phyloP scores from a whole-genome alignment of 2,888 invertebrate genomes.

The Drosophila dives region DNA sequence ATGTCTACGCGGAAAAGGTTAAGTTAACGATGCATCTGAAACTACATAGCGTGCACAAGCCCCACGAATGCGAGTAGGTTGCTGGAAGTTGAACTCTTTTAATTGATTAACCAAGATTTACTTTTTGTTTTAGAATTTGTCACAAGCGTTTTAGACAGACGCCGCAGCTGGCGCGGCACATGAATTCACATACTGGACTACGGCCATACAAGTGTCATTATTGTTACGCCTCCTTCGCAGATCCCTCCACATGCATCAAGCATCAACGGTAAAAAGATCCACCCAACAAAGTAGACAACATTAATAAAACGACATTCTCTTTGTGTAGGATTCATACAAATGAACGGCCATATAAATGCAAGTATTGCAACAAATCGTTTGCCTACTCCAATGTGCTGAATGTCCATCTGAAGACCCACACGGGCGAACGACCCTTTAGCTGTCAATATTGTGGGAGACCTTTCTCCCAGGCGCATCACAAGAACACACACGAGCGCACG shows the following conservation, averaged over 20 bases:
- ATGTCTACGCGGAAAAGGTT: slow-evolving; percentile 76
- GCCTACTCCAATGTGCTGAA: slow-evolving; percentile 82
- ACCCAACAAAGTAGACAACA: background rate
- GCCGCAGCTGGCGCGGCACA: slow-evolving; percentile 82
- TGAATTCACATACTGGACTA: slow-evolving; percentile 81
- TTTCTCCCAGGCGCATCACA: slow-evolving; percentile 82
- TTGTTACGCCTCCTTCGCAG: slow-evolving; percentile 82
- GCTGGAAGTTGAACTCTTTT: background rate
- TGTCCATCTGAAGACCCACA: slow-evolving; percentile 81
- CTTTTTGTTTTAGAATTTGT: slow-evolving; percentile 72
- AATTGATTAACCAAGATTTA: background rate
- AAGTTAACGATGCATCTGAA: slow-evolving; percentile 81
- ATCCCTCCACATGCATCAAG: slow-evolving; percentile 84
- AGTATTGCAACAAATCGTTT: slow-evolving; percentile 77
- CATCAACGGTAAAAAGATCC: slow-evolving; percentile 76
- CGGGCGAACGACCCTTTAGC: slow-evolving; percentile 82
- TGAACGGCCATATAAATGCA: slow-evolving; percentile 81
- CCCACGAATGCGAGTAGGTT: slow-evolving; percentile 83
- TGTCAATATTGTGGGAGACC: slow-evolving; percentile 73
- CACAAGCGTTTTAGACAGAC: slow-evolving; percentile 81
- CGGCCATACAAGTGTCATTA: slow-evolving; percentile 83
- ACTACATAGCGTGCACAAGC: slow-evolving; percentile 78
- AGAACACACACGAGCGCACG: slow-evolving; percentile 77
- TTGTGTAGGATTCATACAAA: slow-evolving; percentile 80
- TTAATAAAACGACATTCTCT: background rate